Evolutionary conservation across 2,113 vertebrate genomes (phyloP).

Genomic region (Heterochromis multidens): DNA sequence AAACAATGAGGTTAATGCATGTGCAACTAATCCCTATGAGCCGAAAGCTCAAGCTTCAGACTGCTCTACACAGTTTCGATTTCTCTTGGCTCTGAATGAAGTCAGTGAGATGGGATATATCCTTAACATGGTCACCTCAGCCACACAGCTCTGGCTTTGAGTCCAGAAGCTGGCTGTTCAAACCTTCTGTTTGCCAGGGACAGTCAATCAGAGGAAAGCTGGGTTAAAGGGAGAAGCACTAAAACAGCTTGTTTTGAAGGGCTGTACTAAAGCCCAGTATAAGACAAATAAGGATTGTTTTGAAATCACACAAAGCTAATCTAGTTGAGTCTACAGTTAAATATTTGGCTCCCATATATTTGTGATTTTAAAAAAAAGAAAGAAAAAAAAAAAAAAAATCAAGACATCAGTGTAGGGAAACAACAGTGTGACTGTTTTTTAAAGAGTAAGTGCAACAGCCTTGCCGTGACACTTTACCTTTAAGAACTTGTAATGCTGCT

Average conservation of each 20-base stretch:
- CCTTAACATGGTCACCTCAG: neutral
- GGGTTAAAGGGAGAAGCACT: neutral
- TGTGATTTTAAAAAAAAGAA: neutral
- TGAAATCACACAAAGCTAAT: neutral
- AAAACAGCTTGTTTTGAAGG: neutral
- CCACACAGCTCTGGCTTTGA: neutral
- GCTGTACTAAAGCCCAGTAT: neutral
- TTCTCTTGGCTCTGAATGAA: neutral
- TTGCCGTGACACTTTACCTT: constrained; percentile 75
- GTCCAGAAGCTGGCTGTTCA: neutral
- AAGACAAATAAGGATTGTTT: neutral
- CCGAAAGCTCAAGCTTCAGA: neutral
- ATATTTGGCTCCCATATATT: neutral
- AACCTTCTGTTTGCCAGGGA: neutral
- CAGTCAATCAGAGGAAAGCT: neutral
- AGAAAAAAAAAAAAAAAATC: neutral
- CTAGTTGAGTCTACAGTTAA: neutral
- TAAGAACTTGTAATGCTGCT: constrained; percentile 81
- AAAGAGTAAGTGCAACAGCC: neutral
- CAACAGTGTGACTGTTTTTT: neutral
- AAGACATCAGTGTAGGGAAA: neutral
- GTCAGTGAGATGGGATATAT: neutral
- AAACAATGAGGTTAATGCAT: neutral
- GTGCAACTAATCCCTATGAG: neutral
- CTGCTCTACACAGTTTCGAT: neutral